A percentile compares a stretch with the other conserved stretches of the same genome.
Evolutionary conservation across 1,140 invertebrate genomes (phyloP).

Genomic region (Halesus radiatus): DNA sequence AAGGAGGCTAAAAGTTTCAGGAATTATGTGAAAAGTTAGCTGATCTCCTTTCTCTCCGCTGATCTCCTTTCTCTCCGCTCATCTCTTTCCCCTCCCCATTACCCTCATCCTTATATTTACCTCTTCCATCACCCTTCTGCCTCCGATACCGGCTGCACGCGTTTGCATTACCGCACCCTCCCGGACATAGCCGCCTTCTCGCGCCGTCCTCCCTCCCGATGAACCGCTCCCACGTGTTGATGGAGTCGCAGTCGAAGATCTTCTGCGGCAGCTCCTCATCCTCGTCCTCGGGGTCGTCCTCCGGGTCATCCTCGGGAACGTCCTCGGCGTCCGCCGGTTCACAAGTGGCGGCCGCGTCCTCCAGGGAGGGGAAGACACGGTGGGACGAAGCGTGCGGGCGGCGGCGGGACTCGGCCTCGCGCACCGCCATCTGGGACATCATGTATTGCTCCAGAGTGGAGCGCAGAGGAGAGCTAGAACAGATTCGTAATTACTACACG

Average conservation of each 20-base stretch:
- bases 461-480: constrained; percentile 1
- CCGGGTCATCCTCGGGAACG: neutral
- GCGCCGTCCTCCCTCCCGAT: neutral
- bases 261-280: constrained; percentile 41
- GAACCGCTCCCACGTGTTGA: constrained; percentile 45
- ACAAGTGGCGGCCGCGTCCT: neutral
- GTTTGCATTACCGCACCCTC: constrained; percentile 43
- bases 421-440: constrained; percentile 11
- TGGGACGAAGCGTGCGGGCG: neutral
- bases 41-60: too few species aligned
- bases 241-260: constrained; percentile 51
- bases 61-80: too few species aligned
- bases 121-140: neutral
- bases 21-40: neutral
- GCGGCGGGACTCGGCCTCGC: neutral
- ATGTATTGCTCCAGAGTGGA: constrained; percentile 23
- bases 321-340: neutral
- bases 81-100: too few species aligned
- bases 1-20: too few species aligned
- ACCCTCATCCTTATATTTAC: too few species aligned
- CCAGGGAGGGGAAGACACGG: neutral
- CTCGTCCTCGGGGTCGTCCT: neutral
- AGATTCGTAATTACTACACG: too few species aligned
- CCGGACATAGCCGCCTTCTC: constrained; percentile 33
- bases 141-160: constrained; percentile 22